phyloP scores from a whole-genome alignment of 2,113 vertebrate genomes.

The Mola mola region DNA sequence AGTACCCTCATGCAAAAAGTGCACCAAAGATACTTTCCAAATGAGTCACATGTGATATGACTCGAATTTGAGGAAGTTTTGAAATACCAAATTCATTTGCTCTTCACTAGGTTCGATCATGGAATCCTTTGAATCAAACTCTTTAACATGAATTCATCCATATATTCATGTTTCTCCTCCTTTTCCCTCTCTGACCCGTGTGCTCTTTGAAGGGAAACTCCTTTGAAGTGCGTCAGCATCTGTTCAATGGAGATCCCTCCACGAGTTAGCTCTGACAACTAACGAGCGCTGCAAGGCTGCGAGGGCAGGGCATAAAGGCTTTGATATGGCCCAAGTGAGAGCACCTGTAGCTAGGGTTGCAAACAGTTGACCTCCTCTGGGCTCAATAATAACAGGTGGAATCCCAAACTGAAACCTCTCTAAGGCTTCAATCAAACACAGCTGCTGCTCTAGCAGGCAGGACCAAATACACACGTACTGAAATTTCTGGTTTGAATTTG shows the following conservation, averaged over 20 bases:
- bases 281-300: constrained; percentile 53
- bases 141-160: constrained; percentile 23
- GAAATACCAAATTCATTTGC: no score
- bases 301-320: constrained; percentile 26
- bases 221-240: constrained; percentile 76
- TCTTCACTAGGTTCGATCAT: background rate
- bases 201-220: constrained; percentile 59
- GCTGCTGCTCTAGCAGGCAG: background rate
- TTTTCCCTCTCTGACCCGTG: constrained; percentile 34
- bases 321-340: constrained; percentile 35
- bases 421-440: background rate
- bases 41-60: no score
- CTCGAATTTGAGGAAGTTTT: no score
- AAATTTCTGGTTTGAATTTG: background rate
- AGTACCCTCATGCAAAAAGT: no score
- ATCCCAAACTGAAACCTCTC: background rate
- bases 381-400: constrained; percentile 23
- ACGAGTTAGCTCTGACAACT: constrained; percentile 54
- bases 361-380: constrained; percentile 29
- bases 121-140: constrained; percentile 15
- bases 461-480: background rate
- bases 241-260: constrained; percentile 46
- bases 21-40: no score
- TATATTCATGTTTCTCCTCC: constrained; percentile 34
- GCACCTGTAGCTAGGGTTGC: constrained; percentile 19